Conservation (phyloP, 2,888 invertebrate genomes). For the Mesorhabditis spiculigera region DNA sequence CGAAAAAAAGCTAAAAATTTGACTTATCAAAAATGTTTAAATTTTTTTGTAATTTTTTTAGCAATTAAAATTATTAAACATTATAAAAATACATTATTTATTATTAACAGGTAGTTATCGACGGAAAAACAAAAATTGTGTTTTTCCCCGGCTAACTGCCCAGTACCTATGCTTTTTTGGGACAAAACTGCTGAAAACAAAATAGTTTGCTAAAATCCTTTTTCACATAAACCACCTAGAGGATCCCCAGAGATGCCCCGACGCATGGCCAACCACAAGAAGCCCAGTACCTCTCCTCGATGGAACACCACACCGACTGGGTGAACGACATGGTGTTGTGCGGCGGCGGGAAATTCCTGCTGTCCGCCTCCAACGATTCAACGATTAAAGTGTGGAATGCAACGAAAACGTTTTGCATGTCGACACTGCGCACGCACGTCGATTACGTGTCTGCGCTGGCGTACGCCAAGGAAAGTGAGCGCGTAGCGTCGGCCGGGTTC, state of each 20-base stretch:
- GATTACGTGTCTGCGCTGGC: conserved; percentile 97
- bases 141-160: too few species aligned
- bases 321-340: conserved; percentile 97
- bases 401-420: conserved; percentile 98
- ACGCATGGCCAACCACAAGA: conserved; percentile 18
- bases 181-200: too few species aligned
- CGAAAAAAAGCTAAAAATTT: conserved; percentile 22
- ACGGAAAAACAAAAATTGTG: too few species aligned
- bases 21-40: background rate
- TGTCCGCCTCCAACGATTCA: conserved; percentile 97
- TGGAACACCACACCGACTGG: conserved; percentile 99
- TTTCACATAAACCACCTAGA: conserved; percentile 1
- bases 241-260: conserved; percentile 20
- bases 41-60: too few species aligned
- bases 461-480: conserved; percentile 90
- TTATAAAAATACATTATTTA: too few species aligned
- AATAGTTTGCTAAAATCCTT: background rate
- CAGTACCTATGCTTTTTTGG: too few species aligned
- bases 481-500: conserved; percentile 85
- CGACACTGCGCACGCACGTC: conserved; percentile 88
- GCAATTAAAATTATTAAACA: background rate
- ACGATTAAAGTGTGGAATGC: conserved; percentile 99
- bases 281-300: conserved; percentile 79
- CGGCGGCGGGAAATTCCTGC: conserved; percentile 91
- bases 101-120: too few species aligned